Evolutionary conservation across 2,113 vertebrate species (phyloP), one percentile per base, ranked within the genome.

Genomic region (Microcebus murinus): DNA sequence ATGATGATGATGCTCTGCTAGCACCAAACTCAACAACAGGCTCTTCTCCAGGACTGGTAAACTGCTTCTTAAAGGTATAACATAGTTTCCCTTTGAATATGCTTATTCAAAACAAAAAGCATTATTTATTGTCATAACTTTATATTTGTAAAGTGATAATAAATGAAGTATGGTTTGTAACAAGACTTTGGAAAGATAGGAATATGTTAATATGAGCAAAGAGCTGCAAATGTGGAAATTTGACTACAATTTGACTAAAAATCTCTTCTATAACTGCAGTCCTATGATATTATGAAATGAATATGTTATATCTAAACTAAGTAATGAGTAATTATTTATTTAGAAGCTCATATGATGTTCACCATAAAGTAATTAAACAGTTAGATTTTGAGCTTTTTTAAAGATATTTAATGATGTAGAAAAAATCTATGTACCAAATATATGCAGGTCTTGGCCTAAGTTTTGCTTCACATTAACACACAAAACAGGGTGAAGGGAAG

Each of bases 71-170:
- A 82, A 67, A 77, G 8, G 0, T 67, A 70, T 39, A 36, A 25
- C 5, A 39, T 11, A 61, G 29, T 52, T 94, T 45, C 1, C 39
- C 2, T 82, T 27, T 83, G 39, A 91, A 87, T 67, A 36, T 65
- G 1, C 2, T 77, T 31, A 76, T 71, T 81, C n/a, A n/a, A 90
- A 90, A 90, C n/a, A 67, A 93, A 71, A 93, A 17, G 8, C 0
- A 39, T 2, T 88, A 9, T 73, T 95, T 91, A 81, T 14, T 87
- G 29, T 81, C 87, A 83, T 36, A 91, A 71, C 5, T 73, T 48
- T 61, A 65, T 87, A 55, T 74, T 67, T 63, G 74, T 52, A n/a
- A 4, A 34, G 71, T 77, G 17, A 67, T 61, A 55, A 87, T 39
- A 67, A n/a, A 55, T 48, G 20, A 88, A 45, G 18, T 34, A 50